Evolutionary conservation across 2,113 vertebrate species (phyloP).

Genomic region (Oxygymnocypris stewartii): DNA sequence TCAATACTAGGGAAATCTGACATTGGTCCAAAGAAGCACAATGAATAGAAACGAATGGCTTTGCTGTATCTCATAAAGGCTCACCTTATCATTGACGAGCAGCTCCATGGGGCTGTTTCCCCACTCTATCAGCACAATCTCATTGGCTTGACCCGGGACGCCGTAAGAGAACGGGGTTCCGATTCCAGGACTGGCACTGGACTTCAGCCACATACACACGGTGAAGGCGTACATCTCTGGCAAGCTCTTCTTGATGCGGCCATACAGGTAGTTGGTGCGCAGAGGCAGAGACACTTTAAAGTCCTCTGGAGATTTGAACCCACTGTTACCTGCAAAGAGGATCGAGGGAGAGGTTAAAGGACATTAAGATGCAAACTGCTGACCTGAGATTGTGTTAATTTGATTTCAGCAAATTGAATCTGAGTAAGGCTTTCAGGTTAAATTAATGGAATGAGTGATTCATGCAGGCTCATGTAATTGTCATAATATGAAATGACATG

Average conservation of each 20-base stretch:
- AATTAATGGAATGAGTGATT: neutral
- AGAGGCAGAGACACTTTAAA: slow-evolving; percentile 95
- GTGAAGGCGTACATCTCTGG: slow-evolving; percentile 97
- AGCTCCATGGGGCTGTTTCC: slow-evolving; percentile 97
- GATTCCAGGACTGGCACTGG: slow-evolving; percentile 89
- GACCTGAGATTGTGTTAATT: neutral
- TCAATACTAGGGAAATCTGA: neutral
- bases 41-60: neutral
- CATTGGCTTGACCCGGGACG: slow-evolving; percentile 94
- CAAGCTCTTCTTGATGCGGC: slow-evolving; percentile 93
- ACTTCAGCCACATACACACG: slow-evolving; percentile 96
- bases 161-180: slow-evolving; percentile 96
- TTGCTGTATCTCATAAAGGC: slow-evolving; percentile 7
- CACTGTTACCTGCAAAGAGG: slow-evolving; percentile 82
- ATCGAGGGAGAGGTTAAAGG: slow-evolving; percentile 3
- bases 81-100: slow-evolving; percentile 95
- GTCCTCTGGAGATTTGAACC: slow-evolving; percentile 93
- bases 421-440: neutral
- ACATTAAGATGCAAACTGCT: neutral
- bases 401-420: slow-evolving; percentile 6
- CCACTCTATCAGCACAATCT: slow-evolving; percentile 98
- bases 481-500: neutral
- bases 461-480: neutral
- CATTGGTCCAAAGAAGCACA: neutral
- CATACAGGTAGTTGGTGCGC: slow-evolving; percentile 95